Conservation (phyloP, 2,888 invertebrate genomes). For the Rhamphomyia laevipes region DNA sequence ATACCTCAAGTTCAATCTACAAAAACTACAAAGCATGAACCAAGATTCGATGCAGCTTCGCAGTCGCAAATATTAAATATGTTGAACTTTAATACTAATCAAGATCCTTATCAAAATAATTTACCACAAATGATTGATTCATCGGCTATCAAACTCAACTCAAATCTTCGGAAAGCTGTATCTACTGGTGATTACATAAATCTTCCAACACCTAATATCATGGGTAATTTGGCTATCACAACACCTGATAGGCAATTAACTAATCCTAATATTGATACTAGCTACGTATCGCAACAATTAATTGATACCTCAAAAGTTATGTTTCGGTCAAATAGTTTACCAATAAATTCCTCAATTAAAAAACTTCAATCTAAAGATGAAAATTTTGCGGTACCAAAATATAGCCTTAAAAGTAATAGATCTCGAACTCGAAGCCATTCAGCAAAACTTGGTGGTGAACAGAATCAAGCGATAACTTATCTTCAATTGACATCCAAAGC, state of each 20-base stretch:
- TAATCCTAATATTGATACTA: not conserved
- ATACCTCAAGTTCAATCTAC: constrained; percentile 6
- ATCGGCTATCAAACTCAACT: not conserved
- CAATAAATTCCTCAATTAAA: constrained; percentile 45
- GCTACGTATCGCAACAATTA: constrained; percentile 13
- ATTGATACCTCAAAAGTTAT: constrained; percentile 38
- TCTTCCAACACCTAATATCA: constrained; percentile 17
- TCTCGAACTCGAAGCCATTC: constrained; percentile 16
- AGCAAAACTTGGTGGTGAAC: constrained; percentile 21
- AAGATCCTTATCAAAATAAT: not conserved
- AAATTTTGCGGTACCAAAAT: constrained; percentile 34
- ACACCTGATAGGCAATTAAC: not conserved
- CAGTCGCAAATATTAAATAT: constrained; percentile 9
- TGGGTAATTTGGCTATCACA: constrained; percentile 12
- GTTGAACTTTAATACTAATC: constrained; percentile 8
- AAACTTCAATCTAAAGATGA: constrained; percentile 26
- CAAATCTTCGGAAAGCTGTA: constrained; percentile 15
- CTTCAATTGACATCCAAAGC: constrained; percentile 29
- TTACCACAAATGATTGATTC: not conserved
- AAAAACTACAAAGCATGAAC: not conserved
- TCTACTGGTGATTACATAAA: constrained; percentile 31
- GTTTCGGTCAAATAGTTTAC: constrained; percentile 50
- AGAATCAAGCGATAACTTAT: not conserved
- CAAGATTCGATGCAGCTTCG: not conserved
- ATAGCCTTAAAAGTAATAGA: constrained; percentile 16